Evolutionary conservation across 2,888 invertebrate genomes (phyloP).

Genomic region (Diachrysia chrysitis): DNA sequence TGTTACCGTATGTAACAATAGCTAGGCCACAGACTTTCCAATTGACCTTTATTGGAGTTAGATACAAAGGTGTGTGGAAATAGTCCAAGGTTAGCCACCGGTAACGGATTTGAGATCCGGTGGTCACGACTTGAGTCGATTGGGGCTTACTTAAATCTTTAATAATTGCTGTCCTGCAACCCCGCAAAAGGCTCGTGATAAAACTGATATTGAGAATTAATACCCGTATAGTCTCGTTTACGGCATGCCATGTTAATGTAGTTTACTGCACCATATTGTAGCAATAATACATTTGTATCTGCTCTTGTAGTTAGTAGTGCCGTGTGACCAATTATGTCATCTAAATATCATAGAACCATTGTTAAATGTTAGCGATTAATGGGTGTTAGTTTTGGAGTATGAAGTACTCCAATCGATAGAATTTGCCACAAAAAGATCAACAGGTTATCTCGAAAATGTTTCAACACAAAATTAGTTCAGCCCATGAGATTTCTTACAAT

Average conservation of each 20-base stretch:
- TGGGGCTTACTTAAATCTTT: conserved; percentile 67
- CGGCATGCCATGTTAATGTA: conserved; percentile 20
- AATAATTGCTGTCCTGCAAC: conserved; percentile 72
- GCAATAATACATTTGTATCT: conserved; percentile 9
- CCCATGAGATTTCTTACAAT: conserved; percentile 33
- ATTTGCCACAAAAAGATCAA: conserved; percentile 13
- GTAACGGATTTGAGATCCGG: conserved; percentile 84
- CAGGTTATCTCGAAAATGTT: conserved; percentile 17
- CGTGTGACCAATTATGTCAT: conserved; percentile 15
- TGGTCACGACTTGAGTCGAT: conserved; percentile 80
- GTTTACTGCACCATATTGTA: conserved; percentile 16
- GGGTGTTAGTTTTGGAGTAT: neutral
- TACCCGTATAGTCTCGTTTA: conserved; percentile 37
- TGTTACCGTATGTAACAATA: conserved; percentile 61
- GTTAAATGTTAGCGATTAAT: conserved; percentile 9
- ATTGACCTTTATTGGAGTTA: conserved; percentile 81
- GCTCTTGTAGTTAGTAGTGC: conserved; percentile 14
- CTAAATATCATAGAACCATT: conserved; percentile 12
- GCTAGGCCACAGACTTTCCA: conserved; percentile 59
- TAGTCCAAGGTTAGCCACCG: conserved; percentile 84
- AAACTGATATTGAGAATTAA: conserved; percentile 48
- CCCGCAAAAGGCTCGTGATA: conserved; percentile 62
- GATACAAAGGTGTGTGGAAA: conserved; percentile 78
- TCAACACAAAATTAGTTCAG: conserved; percentile 32
- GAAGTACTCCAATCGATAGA: conserved; percentile 12